Conservation (phyloP, 1,140 invertebrate species). For the Goniozus legneri region DNA sequence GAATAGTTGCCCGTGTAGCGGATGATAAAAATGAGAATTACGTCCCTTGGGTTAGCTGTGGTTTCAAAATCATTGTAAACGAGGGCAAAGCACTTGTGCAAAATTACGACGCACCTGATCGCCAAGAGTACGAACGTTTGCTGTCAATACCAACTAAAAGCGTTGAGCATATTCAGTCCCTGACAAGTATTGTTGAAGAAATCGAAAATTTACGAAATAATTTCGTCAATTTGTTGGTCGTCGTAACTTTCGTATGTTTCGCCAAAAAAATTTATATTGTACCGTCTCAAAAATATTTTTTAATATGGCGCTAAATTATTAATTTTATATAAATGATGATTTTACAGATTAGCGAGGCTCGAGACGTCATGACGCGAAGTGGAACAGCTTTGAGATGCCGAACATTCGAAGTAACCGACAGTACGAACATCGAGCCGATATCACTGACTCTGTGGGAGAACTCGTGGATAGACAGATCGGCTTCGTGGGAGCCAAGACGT, state of each 20-base stretch:
- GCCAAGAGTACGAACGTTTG: constrained; percentile 49
- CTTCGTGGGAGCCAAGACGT: constrained; percentile 38
- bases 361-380: constrained; percentile 40
- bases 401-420: constrained; percentile 39
- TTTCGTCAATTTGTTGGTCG: constrained; percentile 47
- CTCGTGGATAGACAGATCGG: constrained; percentile 43
- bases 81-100: constrained; percentile 59
- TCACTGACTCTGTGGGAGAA: constrained; percentile 42
- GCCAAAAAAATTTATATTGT: constrained; percentile 16
- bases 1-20: constrained; percentile 55
- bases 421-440: constrained; percentile 24
- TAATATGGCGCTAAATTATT: constrained; percentile 17
- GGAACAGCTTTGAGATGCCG: constrained; percentile 40
- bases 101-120: constrained; percentile 55
- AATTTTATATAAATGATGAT: constrained; percentile 18
- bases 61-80: constrained; percentile 59
- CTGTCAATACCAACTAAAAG: constrained; percentile 61
- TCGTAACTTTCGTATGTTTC: constrained; percentile 52
- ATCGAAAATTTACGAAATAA: constrained; percentile 41
- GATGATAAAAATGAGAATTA: constrained; percentile 58
- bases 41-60: constrained; percentile 61
- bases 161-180: constrained; percentile 20
- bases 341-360: constrained; percentile 38
- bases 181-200: constrained; percentile 41
- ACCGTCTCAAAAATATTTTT: constrained; percentile 9